phyloP scores from a whole-genome alignment of 2,113 vertebrate species.

The Oostethus manadensis region DNA sequence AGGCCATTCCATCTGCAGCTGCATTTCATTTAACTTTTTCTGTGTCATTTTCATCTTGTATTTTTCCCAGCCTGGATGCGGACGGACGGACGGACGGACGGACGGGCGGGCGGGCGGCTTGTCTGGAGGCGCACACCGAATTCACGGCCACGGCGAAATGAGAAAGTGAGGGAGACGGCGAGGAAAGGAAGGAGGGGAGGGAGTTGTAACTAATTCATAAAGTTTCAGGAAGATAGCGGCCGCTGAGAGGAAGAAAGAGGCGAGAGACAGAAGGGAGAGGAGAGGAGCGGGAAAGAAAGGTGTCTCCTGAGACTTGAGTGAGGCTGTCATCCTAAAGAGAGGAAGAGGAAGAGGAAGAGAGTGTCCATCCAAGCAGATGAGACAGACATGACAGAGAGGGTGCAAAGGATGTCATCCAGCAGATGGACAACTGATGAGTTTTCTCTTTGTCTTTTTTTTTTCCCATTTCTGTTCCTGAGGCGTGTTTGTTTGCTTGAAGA shows the following conservation, averaged over 20 bases:
- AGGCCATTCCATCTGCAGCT: constrained; percentile 66
- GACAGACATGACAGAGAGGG: constrained; percentile 73
- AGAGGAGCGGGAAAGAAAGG: constrained; percentile 62
- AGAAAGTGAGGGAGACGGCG: constrained; percentile 58
- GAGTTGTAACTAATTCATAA: constrained; percentile 81
- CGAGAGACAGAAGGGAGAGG: constrained; percentile 40
- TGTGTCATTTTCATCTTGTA: constrained; percentile 47
- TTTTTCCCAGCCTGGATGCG: constrained; percentile 31
- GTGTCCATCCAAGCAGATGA: constrained; percentile 75
- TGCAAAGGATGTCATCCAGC: constrained; percentile 77
- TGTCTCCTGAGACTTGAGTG: constrained; percentile 72
- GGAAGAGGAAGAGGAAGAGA: constrained; percentile 55
- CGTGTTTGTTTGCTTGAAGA: constrained; percentile 70
- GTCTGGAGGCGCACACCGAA: constrained; percentile 68
- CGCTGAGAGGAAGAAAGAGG: constrained; percentile 42
- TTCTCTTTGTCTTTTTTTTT: constrained; percentile 57
- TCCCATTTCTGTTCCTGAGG: constrained; percentile 17
- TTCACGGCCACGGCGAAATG: constrained; percentile 60
- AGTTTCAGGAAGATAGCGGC: constrained; percentile 71
- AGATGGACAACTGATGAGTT: constrained; percentile 77
- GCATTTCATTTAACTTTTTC: constrained; percentile 69
- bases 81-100: constrained; percentile 38
- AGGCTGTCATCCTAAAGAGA: constrained; percentile 70
- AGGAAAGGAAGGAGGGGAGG: constrained; percentile 34
- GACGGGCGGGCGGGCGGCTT: constrained; percentile 47